These are phyloP conservation scores for Chamaetylas fuelleborni DNA, from an alignment of 2,113 vertebrate genomes.

Conservation along the genomic window DNA sequence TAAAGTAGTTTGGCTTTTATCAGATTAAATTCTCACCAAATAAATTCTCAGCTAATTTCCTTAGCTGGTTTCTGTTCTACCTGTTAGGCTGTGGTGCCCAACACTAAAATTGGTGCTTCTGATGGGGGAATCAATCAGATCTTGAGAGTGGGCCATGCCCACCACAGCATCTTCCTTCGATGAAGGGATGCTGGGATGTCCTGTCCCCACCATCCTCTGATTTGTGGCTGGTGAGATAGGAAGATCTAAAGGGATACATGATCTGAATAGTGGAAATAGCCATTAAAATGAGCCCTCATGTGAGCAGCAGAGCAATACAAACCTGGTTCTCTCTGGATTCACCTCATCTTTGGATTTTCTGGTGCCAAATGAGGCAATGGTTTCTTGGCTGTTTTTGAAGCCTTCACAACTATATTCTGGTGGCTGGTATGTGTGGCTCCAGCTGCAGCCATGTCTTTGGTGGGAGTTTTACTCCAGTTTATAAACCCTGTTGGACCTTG, in stretches of 20 bases:
- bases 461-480: neutral
- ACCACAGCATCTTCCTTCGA: neutral
- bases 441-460: neutral
- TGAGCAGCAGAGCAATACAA: neutral
- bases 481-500: neutral
- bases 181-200: neutral
- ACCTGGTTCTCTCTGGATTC: neutral
- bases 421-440: neutral
- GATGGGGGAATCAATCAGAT: neutral
- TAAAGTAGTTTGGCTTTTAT: neutral
- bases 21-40: neutral
- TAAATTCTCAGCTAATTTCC: neutral
- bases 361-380: accelerated
- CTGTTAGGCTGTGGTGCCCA: neutral
- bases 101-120: neutral
- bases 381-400: neutral
- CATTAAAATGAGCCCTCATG: neutral
- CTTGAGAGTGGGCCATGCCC: neutral
- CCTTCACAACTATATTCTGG: neutral
- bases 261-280: neutral
- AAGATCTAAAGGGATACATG: neutral
- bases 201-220: neutral
- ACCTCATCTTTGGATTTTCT: neutral
- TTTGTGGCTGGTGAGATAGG: neutral
- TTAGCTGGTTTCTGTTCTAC: neutral